phyloP scores from a whole-genome alignment of 2,888 invertebrate species.

The Dasypolia templi region DNA sequence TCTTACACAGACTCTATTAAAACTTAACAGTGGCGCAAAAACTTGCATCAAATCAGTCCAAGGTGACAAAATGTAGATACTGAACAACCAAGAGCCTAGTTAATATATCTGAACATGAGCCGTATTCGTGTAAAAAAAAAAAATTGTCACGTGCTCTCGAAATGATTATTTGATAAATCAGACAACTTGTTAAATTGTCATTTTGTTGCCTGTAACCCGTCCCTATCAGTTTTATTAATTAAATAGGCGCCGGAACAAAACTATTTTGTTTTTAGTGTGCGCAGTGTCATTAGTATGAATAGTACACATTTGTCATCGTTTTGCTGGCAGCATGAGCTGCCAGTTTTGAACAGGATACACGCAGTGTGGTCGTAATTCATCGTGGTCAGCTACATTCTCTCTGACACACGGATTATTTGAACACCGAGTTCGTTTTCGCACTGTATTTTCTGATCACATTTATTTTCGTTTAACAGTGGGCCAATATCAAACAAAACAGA shows the following conservation, averaged over 20 bases:
- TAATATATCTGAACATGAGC: not conserved
- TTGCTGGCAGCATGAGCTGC: slow-evolving; percentile 25
- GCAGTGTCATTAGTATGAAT: slow-evolving; percentile 35
- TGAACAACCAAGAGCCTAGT: no score
- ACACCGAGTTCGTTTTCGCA: slow-evolving; percentile 20
- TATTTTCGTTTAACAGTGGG: not conserved
- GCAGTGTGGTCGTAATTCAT: slow-evolving; percentile 43
- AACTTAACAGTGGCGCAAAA: not conserved
- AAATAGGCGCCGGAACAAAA: not conserved
- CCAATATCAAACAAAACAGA: not conserved
- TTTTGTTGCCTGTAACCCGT: no score
- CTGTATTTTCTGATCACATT: slow-evolving; percentile 9
- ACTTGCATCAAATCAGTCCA: not conserved
- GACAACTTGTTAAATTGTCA: not conserved
- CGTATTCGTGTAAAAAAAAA: not conserved
- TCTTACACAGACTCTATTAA: not conserved
- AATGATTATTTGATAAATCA: no score
- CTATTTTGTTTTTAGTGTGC: not conserved
- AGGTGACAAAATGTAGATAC: not conserved
- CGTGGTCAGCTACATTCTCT: slow-evolving; percentile 5
- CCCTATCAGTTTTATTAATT: not conserved
- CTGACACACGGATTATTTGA: slow-evolving; percentile 32
- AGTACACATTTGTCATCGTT: slow-evolving; percentile 47
- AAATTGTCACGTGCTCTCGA: not conserved
- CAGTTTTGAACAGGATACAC: slow-evolving; percentile 37